These are phyloP conservation scores for Coranthus polyacanthus DNA, from an alignment of 2,797 vertebrate genomes.

Conservation along the genomic window DNA sequence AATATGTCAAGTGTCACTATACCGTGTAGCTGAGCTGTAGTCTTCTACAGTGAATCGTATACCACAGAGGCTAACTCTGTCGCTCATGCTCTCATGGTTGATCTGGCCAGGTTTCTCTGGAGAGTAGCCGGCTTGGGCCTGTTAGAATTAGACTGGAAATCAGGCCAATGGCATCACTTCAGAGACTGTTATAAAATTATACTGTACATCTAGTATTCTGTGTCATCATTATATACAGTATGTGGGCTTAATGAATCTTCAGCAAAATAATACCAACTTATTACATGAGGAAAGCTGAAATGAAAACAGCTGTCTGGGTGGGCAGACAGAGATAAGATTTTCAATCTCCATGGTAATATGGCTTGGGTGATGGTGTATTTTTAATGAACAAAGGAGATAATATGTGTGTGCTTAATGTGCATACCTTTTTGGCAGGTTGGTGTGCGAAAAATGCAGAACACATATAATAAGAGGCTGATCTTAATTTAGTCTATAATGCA, in stretches of 20 bases:
- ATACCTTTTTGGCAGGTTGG: slow-evolving; percentile 5
- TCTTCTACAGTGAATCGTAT: slow-evolving; percentile 43
- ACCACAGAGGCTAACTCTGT: slow-evolving; percentile 50
- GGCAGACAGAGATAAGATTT: slow-evolving; percentile 29
- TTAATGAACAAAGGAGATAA: slow-evolving; percentile 20
- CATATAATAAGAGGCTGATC: neutral
- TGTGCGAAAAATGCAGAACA: slow-evolving; percentile 6
- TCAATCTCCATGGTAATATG: slow-evolving; percentile 32
- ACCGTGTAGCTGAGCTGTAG: slow-evolving; percentile 14
- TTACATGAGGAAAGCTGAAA: slow-evolving; percentile 8
- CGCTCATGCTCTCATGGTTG: slow-evolving; percentile 46
- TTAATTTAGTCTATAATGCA: neutral
- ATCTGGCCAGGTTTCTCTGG: slow-evolving; percentile 58
- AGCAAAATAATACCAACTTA: slow-evolving; percentile 22
- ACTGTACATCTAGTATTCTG: slow-evolving; percentile 45
- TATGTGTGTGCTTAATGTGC: slow-evolving; percentile 2
- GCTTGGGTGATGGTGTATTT: slow-evolving; percentile 10
- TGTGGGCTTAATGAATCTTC: slow-evolving; percentile 35
- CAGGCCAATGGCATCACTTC: slow-evolving; percentile 67
- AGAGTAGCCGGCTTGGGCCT: slow-evolving; percentile 50
- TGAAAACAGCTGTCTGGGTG: slow-evolving; percentile 31
- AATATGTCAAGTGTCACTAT: slow-evolving; percentile 26
- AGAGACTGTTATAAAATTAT: slow-evolving; percentile 63
- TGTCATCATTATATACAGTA: slow-evolving; percentile 52
- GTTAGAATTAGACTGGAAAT: slow-evolving; percentile 69